Conservation (phyloP, 2,797 vertebrate genomes). For the Falco berigora region DNA sequence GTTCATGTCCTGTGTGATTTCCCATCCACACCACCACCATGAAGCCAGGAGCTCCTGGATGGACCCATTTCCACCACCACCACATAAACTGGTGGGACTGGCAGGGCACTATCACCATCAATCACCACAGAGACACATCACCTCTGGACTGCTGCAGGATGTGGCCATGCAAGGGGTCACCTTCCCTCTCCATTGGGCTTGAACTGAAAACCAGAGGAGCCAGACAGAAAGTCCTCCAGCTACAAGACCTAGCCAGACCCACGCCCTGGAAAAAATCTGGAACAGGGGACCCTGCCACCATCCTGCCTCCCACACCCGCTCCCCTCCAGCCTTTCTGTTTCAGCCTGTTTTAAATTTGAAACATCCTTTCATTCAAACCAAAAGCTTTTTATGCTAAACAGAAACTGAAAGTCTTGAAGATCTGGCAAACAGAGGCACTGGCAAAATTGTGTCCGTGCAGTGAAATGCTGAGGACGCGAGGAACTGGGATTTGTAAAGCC, state of each 20-base stretch:
- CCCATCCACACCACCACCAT: background rate
- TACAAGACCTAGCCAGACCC: background rate
- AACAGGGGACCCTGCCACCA: background rate
- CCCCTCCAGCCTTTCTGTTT: background rate
- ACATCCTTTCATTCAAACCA: background rate
- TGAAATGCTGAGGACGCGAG: background rate
- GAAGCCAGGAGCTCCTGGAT: background rate
- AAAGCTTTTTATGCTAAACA: slow-evolving; percentile 31
- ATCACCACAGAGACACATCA: background rate
- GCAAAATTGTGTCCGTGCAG: background rate
- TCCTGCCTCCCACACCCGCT: background rate
- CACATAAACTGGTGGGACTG: background rate
- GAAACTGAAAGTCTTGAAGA: slow-evolving; percentile 54
- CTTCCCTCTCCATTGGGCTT: background rate
- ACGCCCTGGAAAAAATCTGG: background rate
- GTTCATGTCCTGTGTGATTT: background rate
- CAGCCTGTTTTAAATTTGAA: background rate
- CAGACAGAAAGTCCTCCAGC: background rate
- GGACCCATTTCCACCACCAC: background rate
- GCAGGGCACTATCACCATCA: background rate
- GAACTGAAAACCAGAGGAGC: background rate
- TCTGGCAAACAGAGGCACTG: background rate
- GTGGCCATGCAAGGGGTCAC: rapidly evolving
- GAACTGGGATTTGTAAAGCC: background rate
- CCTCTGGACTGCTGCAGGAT: background rate